phyloP scores from a whole-genome alignment of 2,888 invertebrate species.

The Spicauda simplicius region DNA sequence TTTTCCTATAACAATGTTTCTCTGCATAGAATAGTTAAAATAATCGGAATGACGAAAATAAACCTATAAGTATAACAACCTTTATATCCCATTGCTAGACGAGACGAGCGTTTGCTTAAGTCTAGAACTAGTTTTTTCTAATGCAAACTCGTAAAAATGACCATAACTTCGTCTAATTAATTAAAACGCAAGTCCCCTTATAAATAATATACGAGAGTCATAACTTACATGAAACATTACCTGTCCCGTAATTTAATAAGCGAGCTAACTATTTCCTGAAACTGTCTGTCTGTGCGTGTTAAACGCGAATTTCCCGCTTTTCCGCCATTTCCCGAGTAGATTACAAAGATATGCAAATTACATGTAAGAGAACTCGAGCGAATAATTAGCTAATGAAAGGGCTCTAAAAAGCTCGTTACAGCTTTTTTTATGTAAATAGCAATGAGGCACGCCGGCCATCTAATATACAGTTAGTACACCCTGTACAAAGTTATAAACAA shows the following conservation, averaged over 20 bases:
- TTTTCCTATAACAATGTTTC: too few relatives aligned
- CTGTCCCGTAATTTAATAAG: slow-evolving; percentile 14
- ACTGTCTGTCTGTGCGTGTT: slow-evolving; percentile 26
- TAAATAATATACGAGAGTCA: background rate
- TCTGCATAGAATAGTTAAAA: too few relatives aligned
- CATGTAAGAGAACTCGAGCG: slow-evolving; percentile 27
- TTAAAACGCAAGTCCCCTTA: background rate
- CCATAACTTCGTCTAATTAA: background rate
- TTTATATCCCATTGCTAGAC: too few relatives aligned
- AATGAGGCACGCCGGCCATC: background rate
- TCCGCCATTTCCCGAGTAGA: slow-evolving; percentile 25
- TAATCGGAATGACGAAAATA: too few relatives aligned
- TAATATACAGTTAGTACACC: background rate
- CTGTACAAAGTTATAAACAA: background rate
- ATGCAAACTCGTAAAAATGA: too few relatives aligned
- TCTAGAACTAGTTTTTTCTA: too few relatives aligned
- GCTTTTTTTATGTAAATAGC: background rate
- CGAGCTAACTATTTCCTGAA: slow-evolving; percentile 27
- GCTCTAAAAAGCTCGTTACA: slow-evolving; percentile 20
- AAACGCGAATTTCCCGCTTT: slow-evolving; percentile 21
- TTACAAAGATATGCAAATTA: slow-evolving; percentile 36
- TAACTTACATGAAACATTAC: slow-evolving; percentile 17
- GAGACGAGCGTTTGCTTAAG: too few relatives aligned
- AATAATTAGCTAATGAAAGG: slow-evolving; percentile 36
- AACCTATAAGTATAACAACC: too few relatives aligned